These are phyloP conservation scores for Choristoneura fumiferana DNA, from an alignment of 1,140 invertebrate species.

Conservation along the genomic window DNA sequence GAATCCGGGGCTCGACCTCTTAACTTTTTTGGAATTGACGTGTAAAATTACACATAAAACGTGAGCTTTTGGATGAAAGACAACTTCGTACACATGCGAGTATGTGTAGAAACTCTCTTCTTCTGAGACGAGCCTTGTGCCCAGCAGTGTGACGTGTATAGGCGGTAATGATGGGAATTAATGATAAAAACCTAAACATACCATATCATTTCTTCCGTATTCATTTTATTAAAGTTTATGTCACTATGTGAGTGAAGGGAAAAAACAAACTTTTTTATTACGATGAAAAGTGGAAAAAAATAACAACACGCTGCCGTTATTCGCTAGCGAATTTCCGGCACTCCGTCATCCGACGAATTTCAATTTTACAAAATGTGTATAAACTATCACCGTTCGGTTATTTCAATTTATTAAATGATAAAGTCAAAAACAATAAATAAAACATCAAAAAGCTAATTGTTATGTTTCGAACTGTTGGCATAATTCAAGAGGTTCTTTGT, in stretches of 20 bases:
- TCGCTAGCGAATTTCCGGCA: constrained; percentile 46
- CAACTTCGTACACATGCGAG: too few species aligned
- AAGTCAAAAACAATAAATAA: background rate
- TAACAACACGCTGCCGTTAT: constrained; percentile 36
- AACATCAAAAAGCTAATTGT: constrained; percentile 7
- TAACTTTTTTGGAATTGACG: too few species aligned
- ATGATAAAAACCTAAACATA: too few species aligned
- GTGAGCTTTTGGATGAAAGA: too few species aligned
- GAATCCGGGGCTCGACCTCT: too few species aligned
- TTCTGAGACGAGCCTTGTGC: too few species aligned
- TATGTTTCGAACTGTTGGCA: background rate
- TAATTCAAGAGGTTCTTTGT: background rate
- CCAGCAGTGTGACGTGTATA: too few species aligned
- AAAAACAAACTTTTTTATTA: constrained; percentile 39
- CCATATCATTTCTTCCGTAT: too few species aligned
- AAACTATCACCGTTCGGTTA: constrained; percentile 35
- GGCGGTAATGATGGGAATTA: too few species aligned
- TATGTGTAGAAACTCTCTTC: too few species aligned
- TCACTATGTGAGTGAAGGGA: constrained; percentile 28
- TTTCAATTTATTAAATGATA: constrained; percentile 20
- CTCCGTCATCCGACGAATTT: constrained; percentile 41
- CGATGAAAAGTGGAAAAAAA: constrained; percentile 43
- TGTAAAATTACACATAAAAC: too few species aligned
- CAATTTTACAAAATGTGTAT: constrained; percentile 54
- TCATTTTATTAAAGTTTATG: too few species aligned